These are phyloP conservation scores for Caenorhabditis plicata DNA, from an alignment of 2,888 invertebrate genomes.

Conservation along the genomic window DNA sequence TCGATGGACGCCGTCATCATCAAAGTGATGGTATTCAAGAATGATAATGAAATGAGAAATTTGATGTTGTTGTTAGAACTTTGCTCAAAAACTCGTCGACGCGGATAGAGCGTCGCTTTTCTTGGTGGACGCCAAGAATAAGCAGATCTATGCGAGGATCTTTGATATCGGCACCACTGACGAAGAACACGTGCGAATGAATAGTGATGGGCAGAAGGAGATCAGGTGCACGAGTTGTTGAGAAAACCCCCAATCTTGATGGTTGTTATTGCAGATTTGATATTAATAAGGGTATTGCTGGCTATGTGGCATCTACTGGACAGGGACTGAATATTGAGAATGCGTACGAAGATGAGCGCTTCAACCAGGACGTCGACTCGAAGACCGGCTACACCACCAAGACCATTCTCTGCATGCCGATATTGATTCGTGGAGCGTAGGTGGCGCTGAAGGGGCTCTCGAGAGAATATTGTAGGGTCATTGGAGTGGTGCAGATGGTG, in stretches of 20 bases:
- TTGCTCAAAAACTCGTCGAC: constrained; percentile 79
- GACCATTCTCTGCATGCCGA: constrained; percentile 83
- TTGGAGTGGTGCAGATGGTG: constrained; percentile 88
- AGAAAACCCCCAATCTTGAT: neutral
- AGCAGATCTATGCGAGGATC: constrained; percentile 80
- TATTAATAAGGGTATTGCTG: constrained; percentile 79
- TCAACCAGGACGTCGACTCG: constrained; percentile 68
- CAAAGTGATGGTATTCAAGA: constrained; percentile 74
- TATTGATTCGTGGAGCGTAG: constrained; percentile 73
- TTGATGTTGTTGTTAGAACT: constrained; percentile 69
- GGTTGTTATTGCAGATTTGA: constrained; percentile 71
- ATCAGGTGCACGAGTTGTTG: constrained; percentile 37
- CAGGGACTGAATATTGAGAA: constrained; percentile 80
- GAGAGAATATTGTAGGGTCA: constrained; percentile 70
- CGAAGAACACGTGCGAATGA: constrained; percentile 47
- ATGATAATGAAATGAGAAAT: neutral
- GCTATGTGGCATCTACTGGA: constrained; percentile 80
- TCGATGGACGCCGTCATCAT: constrained; percentile 81
- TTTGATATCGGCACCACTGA: constrained; percentile 72
- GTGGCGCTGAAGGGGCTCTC: constrained; percentile 2
- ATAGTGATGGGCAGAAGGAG: constrained; percentile 53
- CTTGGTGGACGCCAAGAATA: constrained; percentile 76
- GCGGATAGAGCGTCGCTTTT: constrained; percentile 84
- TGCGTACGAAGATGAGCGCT: constrained; percentile 74
- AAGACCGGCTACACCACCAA: constrained; percentile 73